Conservation (phyloP, 2,113 vertebrate genomes). For the Engystomops pustulosus region DNA sequence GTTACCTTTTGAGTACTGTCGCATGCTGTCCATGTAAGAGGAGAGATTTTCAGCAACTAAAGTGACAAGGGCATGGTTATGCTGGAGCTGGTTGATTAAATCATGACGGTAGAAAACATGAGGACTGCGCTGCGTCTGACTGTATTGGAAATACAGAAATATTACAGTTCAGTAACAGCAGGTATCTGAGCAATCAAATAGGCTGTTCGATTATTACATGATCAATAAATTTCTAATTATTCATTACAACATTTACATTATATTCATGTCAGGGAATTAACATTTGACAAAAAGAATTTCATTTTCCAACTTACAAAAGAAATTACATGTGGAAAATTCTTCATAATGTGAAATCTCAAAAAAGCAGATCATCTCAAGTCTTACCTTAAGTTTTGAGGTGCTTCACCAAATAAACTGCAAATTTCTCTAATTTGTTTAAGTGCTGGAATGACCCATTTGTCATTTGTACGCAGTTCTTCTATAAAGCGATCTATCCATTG, state of each 20-base stretch:
- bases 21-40: slow-evolving; percentile 98
- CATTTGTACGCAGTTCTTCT: slow-evolving; percentile 98
- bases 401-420: slow-evolving; percentile 99
- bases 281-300: too few species aligned
- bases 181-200: too few species aligned
- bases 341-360: too few species aligned
- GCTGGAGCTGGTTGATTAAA: slow-evolving; percentile 98
- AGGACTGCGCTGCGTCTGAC: slow-evolving; percentile 97
- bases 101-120: slow-evolving; percentile 99
- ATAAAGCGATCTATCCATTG: slow-evolving; percentile 99
- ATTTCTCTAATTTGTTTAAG: slow-evolving; percentile 99
- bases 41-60: slow-evolving; percentile 98
- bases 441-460: slow-evolving; percentile 99
- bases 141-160: slow-evolving; percentile 72
- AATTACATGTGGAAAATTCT: too few species aligned
- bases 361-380: too few species aligned
- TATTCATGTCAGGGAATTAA: too few species aligned
- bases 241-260: too few species aligned
- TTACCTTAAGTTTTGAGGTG: slow-evolving; percentile 98
- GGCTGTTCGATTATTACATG: too few species aligned
- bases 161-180: slow-evolving; percentile 56
- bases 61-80: slow-evolving; percentile 97
- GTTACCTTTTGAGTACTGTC: slow-evolving; percentile 94
- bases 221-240: too few species aligned
- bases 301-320: too few species aligned